Evolutionary conservation across 1,140 invertebrate species (phyloP).

Genomic region (Apis florea): DNA sequence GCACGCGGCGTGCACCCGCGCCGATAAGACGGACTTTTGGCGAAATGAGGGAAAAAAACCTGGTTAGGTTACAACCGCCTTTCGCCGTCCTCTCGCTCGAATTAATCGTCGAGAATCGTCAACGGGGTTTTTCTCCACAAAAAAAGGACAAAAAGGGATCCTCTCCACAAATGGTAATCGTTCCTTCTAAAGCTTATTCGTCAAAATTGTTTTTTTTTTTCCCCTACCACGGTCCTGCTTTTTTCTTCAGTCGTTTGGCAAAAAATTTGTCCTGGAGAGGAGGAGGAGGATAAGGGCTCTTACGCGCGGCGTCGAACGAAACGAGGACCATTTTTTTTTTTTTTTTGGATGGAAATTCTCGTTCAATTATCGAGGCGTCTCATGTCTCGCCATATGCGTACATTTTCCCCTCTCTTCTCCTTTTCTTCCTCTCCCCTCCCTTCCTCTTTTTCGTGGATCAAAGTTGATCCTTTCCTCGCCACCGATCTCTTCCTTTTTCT

Average conservation of each 20-base stretch:
- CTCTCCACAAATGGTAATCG: constrained; percentile 27
- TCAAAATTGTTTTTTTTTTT: constrained; percentile 7
- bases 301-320: background rate
- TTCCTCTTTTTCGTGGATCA: background rate
- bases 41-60: background rate
- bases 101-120: constrained; percentile 34
- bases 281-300: background rate
- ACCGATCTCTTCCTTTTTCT: too few relatives aligned
- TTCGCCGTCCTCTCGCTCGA: constrained; percentile 6
- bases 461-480: too few relatives aligned
- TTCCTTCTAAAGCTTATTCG: constrained; percentile 15
- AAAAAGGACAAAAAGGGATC: background rate
- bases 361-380: background rate
- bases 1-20: background rate
- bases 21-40: constrained; percentile 10
- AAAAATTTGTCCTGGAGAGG: background rate
- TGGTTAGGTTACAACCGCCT: background rate
- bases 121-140: background rate
- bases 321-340: background rate
- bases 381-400: background rate
- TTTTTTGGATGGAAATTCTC: background rate
- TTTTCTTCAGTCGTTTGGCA: background rate
- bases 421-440: background rate
- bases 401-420: background rate
- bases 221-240: too few relatives aligned